Evolutionary conservation across 2,888 invertebrate genomes (phyloP).

Genomic region (Hybos culiciformis): DNA sequence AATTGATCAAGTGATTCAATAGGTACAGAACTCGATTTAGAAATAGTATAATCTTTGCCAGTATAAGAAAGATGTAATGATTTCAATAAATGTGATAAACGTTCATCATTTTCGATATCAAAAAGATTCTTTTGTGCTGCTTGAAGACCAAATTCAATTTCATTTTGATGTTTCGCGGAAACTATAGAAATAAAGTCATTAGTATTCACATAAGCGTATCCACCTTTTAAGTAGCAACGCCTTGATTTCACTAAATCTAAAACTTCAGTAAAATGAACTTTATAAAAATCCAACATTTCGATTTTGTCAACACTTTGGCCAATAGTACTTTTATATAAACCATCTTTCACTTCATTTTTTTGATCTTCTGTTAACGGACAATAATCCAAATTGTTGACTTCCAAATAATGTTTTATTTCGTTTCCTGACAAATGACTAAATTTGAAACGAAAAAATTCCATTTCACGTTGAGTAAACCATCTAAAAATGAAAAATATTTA

Average conservation of each 20-base stretch:
- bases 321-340: constrained; percentile 47
- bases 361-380: constrained; percentile 52
- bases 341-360: constrained; percentile 45
- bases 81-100: constrained; percentile 57
- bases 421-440: constrained; percentile 45
- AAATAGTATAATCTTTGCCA: constrained; percentile 57
- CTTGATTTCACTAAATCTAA: constrained; percentile 67
- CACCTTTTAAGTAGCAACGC: constrained; percentile 63
- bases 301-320: constrained; percentile 42
- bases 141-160: constrained; percentile 30
- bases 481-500: constrained; percentile 19
- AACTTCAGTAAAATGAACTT: constrained; percentile 78
- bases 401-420: constrained; percentile 53
- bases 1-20: constrained; percentile 66
- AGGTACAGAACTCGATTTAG: constrained; percentile 42
- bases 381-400: constrained; percentile 51
- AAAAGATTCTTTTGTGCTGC: constrained; percentile 43
- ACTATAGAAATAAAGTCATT: constrained; percentile 75
- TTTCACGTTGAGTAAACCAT: constrained; percentile 82
- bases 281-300: constrained; percentile 55
- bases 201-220: constrained; percentile 78
- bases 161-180: constrained; percentile 54
- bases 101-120: constrained; percentile 69
- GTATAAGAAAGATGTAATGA: constrained; percentile 69
- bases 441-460: constrained; percentile 75